Evolutionary conservation across 2,113 vertebrate genomes (phyloP).

Genomic region (Tricholaema leucomelas): DNA sequence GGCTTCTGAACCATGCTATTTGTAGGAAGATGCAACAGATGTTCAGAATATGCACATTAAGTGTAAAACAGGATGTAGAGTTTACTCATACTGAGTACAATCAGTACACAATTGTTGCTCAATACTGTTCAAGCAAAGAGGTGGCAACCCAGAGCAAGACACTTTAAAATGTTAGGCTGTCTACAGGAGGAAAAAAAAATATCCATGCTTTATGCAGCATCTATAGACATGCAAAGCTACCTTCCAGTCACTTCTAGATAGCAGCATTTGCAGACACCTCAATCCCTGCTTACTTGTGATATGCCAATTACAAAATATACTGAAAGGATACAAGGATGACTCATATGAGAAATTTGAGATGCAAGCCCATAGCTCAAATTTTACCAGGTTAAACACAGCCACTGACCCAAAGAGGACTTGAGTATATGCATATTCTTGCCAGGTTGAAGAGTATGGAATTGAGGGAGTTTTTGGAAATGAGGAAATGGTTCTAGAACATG

Average conservation of each 20-base stretch:
- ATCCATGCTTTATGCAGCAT: neutral
- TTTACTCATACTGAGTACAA: neutral
- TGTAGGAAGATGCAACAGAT: neutral
- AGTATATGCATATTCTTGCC: neutral
- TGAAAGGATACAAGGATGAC: neutral
- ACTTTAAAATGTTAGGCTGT: neutral
- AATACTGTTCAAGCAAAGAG: neutral
- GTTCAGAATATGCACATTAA: neutral
- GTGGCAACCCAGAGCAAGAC: neutral
- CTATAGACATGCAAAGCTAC: neutral
- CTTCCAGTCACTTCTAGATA: neutral
- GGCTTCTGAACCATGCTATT: neutral
- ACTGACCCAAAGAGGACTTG: neutral
- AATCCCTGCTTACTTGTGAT: neutral
- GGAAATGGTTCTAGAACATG: neutral
- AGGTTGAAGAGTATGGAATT: neutral
- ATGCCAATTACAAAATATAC: neutral
- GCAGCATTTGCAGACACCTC: neutral
- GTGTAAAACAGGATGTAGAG: neutral
- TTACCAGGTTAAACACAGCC: neutral
- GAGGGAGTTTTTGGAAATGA: neutral
- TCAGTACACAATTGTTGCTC: neutral
- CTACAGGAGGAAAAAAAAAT: neutral
- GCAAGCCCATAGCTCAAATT: neutral
- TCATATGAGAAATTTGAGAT: neutral